These are phyloP conservation scores for Probosciger aterrimus DNA, from an alignment of 2,113 vertebrate species.

Conservation along the genomic window DNA sequence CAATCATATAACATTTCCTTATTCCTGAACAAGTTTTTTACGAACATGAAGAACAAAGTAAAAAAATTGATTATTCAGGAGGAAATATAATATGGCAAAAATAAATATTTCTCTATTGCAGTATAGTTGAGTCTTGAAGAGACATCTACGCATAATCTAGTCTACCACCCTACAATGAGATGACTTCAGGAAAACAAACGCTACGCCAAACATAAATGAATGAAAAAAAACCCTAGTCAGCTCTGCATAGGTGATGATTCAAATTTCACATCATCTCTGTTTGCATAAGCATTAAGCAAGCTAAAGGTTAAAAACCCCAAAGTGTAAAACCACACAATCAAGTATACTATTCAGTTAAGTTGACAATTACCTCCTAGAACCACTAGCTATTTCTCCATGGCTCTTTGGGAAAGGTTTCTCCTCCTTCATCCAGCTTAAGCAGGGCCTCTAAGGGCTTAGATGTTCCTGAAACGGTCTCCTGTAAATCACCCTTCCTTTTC, in stretches of 20 bases:
- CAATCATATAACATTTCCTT: not conserved
- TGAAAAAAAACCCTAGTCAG: accelerated
- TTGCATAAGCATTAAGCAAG: not conserved
- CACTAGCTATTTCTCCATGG: not conserved
- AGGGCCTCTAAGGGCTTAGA: not conserved
- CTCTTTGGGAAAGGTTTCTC: not conserved
- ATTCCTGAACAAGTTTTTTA: not conserved
- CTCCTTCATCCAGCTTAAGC: not conserved
- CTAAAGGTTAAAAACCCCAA: not conserved
- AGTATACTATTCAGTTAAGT: not conserved
- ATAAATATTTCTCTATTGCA: not conserved
- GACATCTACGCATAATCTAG: not conserved
- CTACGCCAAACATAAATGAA: not conserved
- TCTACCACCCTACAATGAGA: not conserved
- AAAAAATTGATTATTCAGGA: not conserved
- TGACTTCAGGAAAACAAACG: not conserved
- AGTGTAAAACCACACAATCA: not conserved
- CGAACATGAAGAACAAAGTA: not conserved
- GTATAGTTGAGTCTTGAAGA: not conserved
- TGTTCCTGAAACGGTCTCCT: not conserved
- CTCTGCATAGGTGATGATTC: not conserved
- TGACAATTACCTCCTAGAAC: not conserved
- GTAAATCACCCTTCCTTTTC: not conserved
- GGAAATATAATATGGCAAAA: not conserved
- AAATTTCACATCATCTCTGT: not conserved